Conservation (phyloP, 2,113 vertebrate species). For the Macaca fascicularis region T2T-MFA8v1.1 NC_088375.1:84165001-84165500, state of each 20-base stretch:
- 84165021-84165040: no score
- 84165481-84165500: not conserved
- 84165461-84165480: not conserved
- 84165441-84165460: not conserved
- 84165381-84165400: not conserved
- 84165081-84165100: not conserved
- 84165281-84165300: not conserved
- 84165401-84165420: not conserved
- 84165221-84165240: not conserved
- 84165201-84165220: not conserved
- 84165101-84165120: not conserved
- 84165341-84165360: not conserved
- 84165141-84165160: not conserved
- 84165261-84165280: not conserved
- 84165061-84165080: no score
- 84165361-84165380: not conserved
- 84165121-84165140: not conserved
- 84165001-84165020: no score
- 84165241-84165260: not conserved
- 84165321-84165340: not conserved
- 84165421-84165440: no score
- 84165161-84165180: not conserved
- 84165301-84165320: not conserved
- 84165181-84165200: not conserved
- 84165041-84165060: no score